These are phyloP conservation scores for Botia almorhae DNA, from an alignment of 2,797 vertebrate species.

Conservation along the genomic window DNA sequence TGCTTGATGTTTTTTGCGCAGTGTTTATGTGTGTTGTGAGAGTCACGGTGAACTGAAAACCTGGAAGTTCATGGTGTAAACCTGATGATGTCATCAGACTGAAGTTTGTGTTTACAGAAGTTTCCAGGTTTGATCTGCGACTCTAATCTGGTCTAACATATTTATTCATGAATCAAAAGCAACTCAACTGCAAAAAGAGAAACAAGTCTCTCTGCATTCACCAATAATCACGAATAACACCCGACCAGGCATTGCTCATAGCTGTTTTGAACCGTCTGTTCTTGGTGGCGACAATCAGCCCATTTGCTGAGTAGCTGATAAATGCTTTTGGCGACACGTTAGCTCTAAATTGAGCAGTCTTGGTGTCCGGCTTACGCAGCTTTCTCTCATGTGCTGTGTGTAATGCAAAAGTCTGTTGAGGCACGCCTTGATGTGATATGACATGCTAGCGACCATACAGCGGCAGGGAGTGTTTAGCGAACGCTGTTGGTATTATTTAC, in stretches of 20 bases:
- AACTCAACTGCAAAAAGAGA: neutral
- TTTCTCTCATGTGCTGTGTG: slow-evolving; percentile 28
- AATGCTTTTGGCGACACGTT: slow-evolving; percentile 56
- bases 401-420: slow-evolving; percentile 16
- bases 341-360: slow-evolving; percentile 32
- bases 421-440: slow-evolving; percentile 15
- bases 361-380: slow-evolving; percentile 52
- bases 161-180: no score
- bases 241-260: slow-evolving; percentile 44
- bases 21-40: neutral
- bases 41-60: slow-evolving; percentile 8
- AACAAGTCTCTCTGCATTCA: neutral
- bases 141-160: no score
- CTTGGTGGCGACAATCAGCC: slow-evolving; percentile 20
- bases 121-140: no score
- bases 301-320: slow-evolving; percentile 58
- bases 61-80: neutral
- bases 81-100: no score
- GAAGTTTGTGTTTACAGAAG: no score
- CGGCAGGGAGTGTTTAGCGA: neutral
- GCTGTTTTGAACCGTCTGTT: slow-evolving; percentile 43
- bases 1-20: slow-evolving; percentile 29
- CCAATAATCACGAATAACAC: slow-evolving; percentile 42
- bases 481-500: neutral
- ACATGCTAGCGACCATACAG: neutral